phyloP scores from a whole-genome alignment of 2,113 vertebrate genomes.

The Thinocorus orbignyianus region DNA sequence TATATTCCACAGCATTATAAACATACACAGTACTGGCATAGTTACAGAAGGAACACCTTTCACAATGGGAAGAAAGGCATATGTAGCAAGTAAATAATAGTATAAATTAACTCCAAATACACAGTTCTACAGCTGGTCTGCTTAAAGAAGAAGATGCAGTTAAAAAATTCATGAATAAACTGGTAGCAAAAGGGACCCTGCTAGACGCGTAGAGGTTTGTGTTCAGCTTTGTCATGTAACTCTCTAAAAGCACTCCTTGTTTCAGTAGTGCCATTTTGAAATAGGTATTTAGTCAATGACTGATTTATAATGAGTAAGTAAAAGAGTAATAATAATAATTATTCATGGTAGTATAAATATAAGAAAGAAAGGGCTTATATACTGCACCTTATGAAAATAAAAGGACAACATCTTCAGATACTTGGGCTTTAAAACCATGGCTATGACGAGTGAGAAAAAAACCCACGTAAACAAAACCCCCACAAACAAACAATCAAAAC shows the following conservation, averaged over 20 bases:
- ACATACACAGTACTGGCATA: background rate
- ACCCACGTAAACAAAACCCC: rapidly evolving
- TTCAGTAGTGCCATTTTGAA: background rate
- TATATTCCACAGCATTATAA: background rate
- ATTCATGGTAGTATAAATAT: background rate
- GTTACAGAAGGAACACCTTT: background rate
- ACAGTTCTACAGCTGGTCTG: background rate
- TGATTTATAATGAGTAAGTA: background rate
- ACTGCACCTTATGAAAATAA: background rate
- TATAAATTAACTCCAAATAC: background rate
- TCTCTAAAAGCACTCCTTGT: background rate
- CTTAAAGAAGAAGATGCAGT: background rate
- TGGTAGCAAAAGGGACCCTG: background rate
- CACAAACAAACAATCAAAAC: background rate
- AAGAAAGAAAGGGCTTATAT: background rate
- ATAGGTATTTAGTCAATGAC: background rate
- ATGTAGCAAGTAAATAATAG: background rate
- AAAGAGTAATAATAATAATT: background rate
- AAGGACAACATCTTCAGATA: background rate
- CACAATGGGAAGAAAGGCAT: background rate
- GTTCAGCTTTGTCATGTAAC: too few species aligned
- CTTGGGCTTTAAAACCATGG: background rate
- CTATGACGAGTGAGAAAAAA: background rate
- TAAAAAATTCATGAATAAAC: background rate
- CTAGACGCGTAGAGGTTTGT: rapidly evolving